phyloP scores from a whole-genome alignment of 2,797 vertebrate genomes.

The Myotis vivesi region DNA sequence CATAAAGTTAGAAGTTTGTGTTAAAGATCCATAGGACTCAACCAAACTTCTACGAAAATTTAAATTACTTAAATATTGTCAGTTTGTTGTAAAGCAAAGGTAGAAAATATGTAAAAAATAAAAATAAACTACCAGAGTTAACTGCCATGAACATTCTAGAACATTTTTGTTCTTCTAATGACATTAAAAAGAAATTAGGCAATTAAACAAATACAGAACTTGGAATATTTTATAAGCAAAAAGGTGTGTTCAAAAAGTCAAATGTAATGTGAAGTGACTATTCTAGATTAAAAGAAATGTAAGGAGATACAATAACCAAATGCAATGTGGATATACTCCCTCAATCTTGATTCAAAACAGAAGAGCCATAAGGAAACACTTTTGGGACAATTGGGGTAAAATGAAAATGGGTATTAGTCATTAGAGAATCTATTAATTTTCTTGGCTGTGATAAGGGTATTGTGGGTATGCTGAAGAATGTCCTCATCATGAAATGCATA shows the following conservation, averaged over 20 bases:
- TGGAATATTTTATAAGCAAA: neutral
- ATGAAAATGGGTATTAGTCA: neutral
- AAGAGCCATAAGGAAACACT: neutral
- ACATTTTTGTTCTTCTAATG: neutral
- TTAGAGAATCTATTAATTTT: neutral
- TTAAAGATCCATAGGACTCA: neutral
- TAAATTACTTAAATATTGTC: neutral
- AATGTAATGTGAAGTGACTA: neutral
- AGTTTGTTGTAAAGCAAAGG: neutral
- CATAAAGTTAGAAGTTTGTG: neutral
- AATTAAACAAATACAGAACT: slow-evolving; percentile 11
- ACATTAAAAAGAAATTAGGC: neutral
- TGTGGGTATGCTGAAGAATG: neutral
- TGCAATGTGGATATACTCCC: neutral
- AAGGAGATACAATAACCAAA: neutral
- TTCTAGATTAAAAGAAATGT: neutral
- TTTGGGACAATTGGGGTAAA: neutral
- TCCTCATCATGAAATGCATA: neutral
- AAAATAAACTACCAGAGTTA: neutral
- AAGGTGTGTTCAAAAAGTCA: neutral
- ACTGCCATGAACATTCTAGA: neutral
- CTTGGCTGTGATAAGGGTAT: neutral
- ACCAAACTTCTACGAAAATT: neutral
- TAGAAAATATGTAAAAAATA: neutral
- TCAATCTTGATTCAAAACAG: neutral